phyloP scores from a whole-genome alignment of 2,797 vertebrate genomes.

The Cryptoprocta ferox region DNA sequence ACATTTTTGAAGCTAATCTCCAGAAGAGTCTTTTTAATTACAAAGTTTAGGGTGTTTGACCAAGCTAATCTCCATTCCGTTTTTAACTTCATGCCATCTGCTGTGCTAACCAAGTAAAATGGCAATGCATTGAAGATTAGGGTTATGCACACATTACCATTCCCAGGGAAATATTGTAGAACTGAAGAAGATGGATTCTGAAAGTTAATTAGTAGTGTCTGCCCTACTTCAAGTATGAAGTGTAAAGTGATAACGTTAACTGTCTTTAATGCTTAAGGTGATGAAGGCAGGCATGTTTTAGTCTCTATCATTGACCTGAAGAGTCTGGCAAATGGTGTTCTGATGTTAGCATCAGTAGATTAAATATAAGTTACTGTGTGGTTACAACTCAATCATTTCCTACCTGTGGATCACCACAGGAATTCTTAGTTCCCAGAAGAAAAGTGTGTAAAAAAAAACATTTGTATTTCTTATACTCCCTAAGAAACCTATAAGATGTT shows the following conservation, averaged over 20 bases:
- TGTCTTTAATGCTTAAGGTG: neutral
- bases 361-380: neutral
- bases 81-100: neutral
- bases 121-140: neutral
- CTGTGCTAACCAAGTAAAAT: neutral
- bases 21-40: slow-evolving; percentile 24
- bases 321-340: neutral
- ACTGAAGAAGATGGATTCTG: neutral
- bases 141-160: neutral
- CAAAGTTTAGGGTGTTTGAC: slow-evolving; percentile 1
- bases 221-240: neutral
- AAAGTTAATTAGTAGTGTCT: neutral
- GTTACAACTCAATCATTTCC: neutral
- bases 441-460: neutral
- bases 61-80: neutral
- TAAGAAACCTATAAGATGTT: neutral
- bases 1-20: slow-evolving; percentile 37
- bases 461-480: neutral
- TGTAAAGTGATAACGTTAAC: neutral
- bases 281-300: neutral
- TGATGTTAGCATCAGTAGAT: neutral
- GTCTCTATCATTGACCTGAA: neutral
- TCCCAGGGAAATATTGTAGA: neutral
- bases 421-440: neutral
- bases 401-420: neutral